Base-by-base conservation (phyloP, 2,113 vertebrate genomes). In the Corythornis vintsioides region DNA sequence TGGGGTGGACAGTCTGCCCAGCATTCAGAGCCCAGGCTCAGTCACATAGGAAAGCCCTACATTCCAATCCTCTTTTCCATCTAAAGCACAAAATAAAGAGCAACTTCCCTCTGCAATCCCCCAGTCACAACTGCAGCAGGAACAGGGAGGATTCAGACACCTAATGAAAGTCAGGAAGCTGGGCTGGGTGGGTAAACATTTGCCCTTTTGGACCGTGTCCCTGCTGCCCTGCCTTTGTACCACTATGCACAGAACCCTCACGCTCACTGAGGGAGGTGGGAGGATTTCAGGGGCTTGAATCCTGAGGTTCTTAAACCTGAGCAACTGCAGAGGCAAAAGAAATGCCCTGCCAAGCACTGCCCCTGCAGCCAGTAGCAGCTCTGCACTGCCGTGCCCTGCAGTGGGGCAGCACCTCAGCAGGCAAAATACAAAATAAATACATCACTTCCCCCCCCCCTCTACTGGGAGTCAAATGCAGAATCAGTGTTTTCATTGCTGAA, bases 341-440 rank as follows among this genome's bases (percentile, higher is more conserved):
- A n/a, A 4, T 1, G 4, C 19, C 4, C 0, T 24, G 9, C 13
- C 3, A 25, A 29, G 6, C 22, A 13, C 24, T 42, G 35, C 18
- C 33, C 13, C 40, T 13, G n/a, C 33, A 6, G 42, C 10, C 73
- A 28, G 22, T 0, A 35, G 42, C 43, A 31, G 66, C 35, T 78
- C 17, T 11, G 28, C 24, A 7, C 20, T 25, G 33, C 28, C 13
- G 5, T 26, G 38, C 13, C 35, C 63, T 17, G 20, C 13, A 5
- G 0, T 0, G 0, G 29, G 18, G 31, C n/a, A 55, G 43, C 42
- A 12, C 10, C 35, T 28, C 19, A 28, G 60, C 25, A 50, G 55
- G 5, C 15, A 15, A 45, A 18, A 43, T 16, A 73, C 45, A 70
- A 72, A 80, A 55, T 20, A 81, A 86, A 76, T 2, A 9, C 4